Conservation (phyloP, 1,140 invertebrate genomes). For the Prorops nasuta region DNA sequence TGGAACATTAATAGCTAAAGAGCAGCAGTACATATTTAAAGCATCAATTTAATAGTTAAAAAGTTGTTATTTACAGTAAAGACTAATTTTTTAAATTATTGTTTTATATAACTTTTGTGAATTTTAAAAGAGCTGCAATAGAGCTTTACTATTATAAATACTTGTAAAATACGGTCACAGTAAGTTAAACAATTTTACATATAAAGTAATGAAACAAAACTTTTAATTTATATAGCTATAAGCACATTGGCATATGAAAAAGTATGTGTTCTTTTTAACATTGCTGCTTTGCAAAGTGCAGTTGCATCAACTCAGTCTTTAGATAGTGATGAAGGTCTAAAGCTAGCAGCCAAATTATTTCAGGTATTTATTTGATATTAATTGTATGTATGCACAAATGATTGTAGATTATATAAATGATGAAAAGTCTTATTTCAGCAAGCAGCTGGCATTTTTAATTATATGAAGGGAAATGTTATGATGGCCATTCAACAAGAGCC, state of each 20-base stretch:
- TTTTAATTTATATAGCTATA: constrained; percentile 64
- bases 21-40: too few relatives aligned
- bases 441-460: constrained; percentile 86
- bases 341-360: constrained; percentile 87
- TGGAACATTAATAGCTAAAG: too few relatives aligned
- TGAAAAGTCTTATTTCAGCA: constrained; percentile 61
- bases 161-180: too few relatives aligned
- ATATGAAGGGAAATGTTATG: constrained; percentile 84
- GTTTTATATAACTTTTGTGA: too few relatives aligned
- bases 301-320: constrained; percentile 83
- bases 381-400: not conserved
- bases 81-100: too few relatives aligned
- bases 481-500: constrained; percentile 89
- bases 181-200: too few relatives aligned
- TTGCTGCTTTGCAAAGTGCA: constrained; percentile 89
- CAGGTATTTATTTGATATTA: constrained; percentile 62
- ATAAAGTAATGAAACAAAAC: too few relatives aligned
- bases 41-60: too few relatives aligned
- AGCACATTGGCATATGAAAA: constrained; percentile 89
- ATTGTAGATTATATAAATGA: not conserved
- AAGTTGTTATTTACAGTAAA: too few relatives aligned
- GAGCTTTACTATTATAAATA: not conserved
- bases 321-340: constrained; percentile 91
- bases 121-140: constrained; percentile 6
- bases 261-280: constrained; percentile 95